Evolutionary conservation across 2,113 vertebrate species (phyloP), one percentile per base, ranked within the genome.

Genomic region (Pontoporia blainvillei): DNA sequence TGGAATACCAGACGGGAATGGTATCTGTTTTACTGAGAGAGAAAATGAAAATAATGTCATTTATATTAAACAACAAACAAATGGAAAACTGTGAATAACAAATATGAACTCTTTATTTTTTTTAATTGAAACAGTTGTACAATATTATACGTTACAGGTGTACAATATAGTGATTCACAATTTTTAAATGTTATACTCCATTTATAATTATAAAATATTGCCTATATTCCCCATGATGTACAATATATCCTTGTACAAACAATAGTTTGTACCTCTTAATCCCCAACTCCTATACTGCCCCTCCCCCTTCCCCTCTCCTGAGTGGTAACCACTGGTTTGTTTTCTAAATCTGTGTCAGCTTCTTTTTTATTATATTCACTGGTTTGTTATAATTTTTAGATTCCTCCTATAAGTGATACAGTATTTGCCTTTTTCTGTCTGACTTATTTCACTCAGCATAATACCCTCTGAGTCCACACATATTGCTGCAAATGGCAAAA

Each of bases 21-120:
- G 75, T 3, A 99, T 97, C 6, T 99, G 99, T 83, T 92, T 99
- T 93, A 99, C 99, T 99, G 62, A 96, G 49, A 98, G 36, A 97
- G n/a, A 44, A 85, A 92, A 98, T 14, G 0, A 97, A 97, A 41
- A 44, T 44, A 96, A 57, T 29, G 18, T 17, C 41, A 81, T 61
- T 91, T 41, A 52, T 31, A 62, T 79, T 95, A 84, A 89, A 71
- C 15, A 18, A 88, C 5, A 64, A 89, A 90, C 5, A 64, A 78
- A 2, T 57, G 23, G 8, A 71, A 95, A 91, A 73, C 39, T 14
- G 34, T 66, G 71, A 78, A 64, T 76, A 15, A 84, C 27, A 92
- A 81, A 85, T 75, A 95, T 3, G 20, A 83, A 66, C 27, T 92
- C 21, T 49, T 49, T 92, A 78, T 78, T 79, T 66, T 79, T 66